Evolutionary conservation across 1,140 invertebrate genomes (phyloP).

Genomic region (Trigoniulus corallinus): DNA sequence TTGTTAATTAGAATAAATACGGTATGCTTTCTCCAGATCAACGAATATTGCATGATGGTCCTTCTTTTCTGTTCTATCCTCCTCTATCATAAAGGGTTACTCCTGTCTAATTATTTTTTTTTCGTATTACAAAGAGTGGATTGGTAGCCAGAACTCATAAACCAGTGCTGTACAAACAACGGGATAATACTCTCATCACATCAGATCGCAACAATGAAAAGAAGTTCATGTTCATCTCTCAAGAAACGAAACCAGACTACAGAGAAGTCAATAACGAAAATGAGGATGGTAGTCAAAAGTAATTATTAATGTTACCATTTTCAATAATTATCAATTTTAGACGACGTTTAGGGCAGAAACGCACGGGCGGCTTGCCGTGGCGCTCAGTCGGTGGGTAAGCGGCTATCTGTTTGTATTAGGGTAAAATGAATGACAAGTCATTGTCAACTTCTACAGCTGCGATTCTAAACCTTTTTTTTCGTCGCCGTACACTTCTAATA

Average conservation of each 20-base stretch:
- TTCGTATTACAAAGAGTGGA: no score
- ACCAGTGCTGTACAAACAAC: slow-evolving; percentile 41
- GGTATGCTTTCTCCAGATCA: no score
- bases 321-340: not conserved
- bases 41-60: no score
- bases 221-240: slow-evolving; percentile 67
- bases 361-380: not conserved
- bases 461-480: no score
- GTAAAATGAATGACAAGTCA: no score
- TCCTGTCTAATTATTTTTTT: no score
- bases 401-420: no score
- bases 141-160: slow-evolving; percentile 51
- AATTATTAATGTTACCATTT: not conserved
- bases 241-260: slow-evolving; percentile 67
- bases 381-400: not conserved
- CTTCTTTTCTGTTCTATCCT: no score
- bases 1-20: no score
- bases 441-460: no score
- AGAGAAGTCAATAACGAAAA: slow-evolving; percentile 36
- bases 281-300: not conserved
- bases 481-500: no score
- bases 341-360: not conserved
- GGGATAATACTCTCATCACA: slow-evolving; percentile 24
- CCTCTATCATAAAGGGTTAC: no score
- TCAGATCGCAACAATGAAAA: slow-evolving; percentile 57